Base-by-base conservation (phyloP, 2,888 invertebrate genomes). In the Nebria brevicollis region DNA sequence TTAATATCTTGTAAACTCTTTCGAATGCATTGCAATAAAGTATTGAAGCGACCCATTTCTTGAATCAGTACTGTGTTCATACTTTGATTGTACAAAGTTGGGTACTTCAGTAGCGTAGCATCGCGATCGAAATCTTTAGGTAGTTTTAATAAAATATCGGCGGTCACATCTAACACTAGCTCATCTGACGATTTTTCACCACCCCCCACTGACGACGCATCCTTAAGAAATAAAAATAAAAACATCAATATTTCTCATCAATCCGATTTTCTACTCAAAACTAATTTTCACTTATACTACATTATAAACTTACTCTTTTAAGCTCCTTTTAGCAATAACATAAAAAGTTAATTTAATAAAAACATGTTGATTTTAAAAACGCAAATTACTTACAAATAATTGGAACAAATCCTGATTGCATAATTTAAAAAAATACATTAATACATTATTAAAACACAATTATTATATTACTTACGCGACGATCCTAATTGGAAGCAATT, bases 21-120 rank as follows among this genome's bases (percentile, higher is more conserved):
- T 79, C 95, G 90, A 72, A 98, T 94, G n/a, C 94, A 92, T 6
- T 86, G 87, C n/a, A 96, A 91, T 7, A 98, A 90, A 75, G 92
- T 91, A 83, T 96, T 96, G 85, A 95, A 96, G 75, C 96, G 89
- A 7, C 93, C 94, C 90, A 96, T 95, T 89, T 96, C 96, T 88
- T 96, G 96, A 3, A 97, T 95, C 77, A 98, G 91, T 0, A 98
- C 97, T 0, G 97, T 97, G 86, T 98, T 97, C 96, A 98, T 96
- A 85, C 97, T 97, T 91, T 97, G 96, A 88, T 93, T 89, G 89
- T 97, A 92, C 84, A 91, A 87, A 81, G 96, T 94, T 80, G 97
- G 94, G 91, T 94, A 94, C 89, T 94, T 91, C 87, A 92, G 88
- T 87, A 94, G 90, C 77, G 95, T 90, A 84, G 90, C 86, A 87